Evolutionary conservation across 2,113 vertebrate species (phyloP).

Genomic region (Callipepla californica): DNA sequence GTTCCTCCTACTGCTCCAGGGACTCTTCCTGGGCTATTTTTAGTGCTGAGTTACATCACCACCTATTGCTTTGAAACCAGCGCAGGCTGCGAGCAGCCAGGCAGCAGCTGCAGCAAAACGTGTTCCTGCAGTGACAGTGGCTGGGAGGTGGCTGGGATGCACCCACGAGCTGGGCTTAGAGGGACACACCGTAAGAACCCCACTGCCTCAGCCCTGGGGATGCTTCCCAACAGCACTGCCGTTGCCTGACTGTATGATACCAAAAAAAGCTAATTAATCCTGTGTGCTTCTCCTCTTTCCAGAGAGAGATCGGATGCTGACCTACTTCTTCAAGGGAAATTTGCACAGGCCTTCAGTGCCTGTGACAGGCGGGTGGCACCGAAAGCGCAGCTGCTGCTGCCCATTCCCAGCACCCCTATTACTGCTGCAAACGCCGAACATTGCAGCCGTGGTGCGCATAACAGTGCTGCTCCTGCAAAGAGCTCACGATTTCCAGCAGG

Average conservation of each 20-base stretch:
- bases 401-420: neutral
- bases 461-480: neutral
- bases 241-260: slow-evolving; percentile 9
- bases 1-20: slow-evolving; percentile 22
- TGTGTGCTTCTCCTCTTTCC: slow-evolving; percentile 13
- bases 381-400: neutral
- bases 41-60: slow-evolving; percentile 56
- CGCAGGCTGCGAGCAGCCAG: neutral
- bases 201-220: too few species aligned
- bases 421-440: neutral
- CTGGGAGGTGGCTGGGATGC: neutral
- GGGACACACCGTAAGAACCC: neutral
- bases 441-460: neutral
- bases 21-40: slow-evolving; percentile 54
- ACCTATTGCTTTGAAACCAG: neutral
- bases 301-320: neutral
- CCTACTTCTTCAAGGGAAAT: slow-evolving; percentile 31
- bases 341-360: slow-evolving; percentile 2
- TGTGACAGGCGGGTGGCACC: neutral
- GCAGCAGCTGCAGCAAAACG: neutral
- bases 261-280: slow-evolving; percentile 35
- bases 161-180: neutral
- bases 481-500: neutral
- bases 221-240: neutral
- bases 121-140: neutral